Conservation (phyloP, 1,140 invertebrate genomes). For the Drosophila takahashii region DNA sequence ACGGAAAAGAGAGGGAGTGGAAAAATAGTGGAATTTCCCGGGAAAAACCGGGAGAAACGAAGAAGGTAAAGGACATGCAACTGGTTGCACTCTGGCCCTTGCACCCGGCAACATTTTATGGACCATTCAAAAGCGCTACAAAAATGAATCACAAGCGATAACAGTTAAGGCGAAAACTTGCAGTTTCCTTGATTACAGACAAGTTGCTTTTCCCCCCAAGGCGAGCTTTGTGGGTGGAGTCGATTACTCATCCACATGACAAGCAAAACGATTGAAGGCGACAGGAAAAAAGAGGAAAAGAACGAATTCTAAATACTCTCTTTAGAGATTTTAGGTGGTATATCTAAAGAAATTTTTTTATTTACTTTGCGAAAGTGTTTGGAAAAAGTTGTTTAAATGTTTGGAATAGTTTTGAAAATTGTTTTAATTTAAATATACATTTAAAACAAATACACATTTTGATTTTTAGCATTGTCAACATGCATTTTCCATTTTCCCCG, state of each 20-base stretch:
- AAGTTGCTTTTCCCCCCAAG: constrained; percentile 23
- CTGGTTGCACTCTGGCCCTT: constrained; percentile 62
- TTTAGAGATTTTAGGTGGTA: too few relatives aligned
- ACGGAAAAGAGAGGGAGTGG: too few relatives aligned
- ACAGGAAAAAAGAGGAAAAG: neutral
- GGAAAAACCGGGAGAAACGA: neutral
- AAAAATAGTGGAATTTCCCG: neutral
- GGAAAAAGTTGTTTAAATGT: too few relatives aligned
- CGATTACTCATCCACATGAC: constrained; percentile 52
- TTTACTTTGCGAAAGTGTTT: too few relatives aligned
- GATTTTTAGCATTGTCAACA: too few relatives aligned
- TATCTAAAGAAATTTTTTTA: neutral
- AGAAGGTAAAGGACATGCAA: constrained; percentile 48
- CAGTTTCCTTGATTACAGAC: constrained; percentile 67
- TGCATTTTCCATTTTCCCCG: neutral
- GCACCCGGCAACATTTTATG: constrained; percentile 61
- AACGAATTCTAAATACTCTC: constrained; percentile 3
- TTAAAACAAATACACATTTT: neutral
- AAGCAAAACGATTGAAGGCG: constrained; percentile 8
- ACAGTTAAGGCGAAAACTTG: constrained; percentile 60
- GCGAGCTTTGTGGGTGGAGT: constrained; percentile 14
- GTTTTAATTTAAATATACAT: too few relatives aligned
- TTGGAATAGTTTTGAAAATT: too few relatives aligned
- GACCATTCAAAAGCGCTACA: constrained; percentile 58
- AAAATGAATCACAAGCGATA: constrained; percentile 71